Conservation (phyloP, 1,140 invertebrate species). For the Drosophila tsacasi region DNA sequence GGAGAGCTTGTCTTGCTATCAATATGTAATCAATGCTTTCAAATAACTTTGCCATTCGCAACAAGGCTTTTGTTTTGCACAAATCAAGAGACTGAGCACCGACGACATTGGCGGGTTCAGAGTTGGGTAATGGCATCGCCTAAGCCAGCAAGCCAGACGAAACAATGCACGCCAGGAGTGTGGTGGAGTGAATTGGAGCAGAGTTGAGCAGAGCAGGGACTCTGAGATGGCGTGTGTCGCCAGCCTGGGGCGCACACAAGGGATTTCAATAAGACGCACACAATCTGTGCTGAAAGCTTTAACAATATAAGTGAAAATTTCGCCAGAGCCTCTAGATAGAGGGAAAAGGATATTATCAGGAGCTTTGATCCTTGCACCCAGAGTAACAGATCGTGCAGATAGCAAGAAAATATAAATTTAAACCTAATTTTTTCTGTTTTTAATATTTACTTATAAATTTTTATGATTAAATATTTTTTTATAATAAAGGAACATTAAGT, state of each 20-base stretch:
- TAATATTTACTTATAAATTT: too few relatives aligned
- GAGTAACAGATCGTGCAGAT: neutral
- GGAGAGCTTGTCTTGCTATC: constrained; percentile 37
- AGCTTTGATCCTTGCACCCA: neutral
- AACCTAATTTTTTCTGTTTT: too few relatives aligned
- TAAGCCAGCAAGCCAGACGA: constrained; percentile 37
- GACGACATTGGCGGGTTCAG: neutral
- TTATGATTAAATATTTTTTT: too few relatives aligned
- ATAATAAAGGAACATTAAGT: too few relatives aligned
- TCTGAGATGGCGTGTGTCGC: constrained; percentile 28
- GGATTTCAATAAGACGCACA: constrained; percentile 79
- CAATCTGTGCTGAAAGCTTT: constrained; percentile 81
- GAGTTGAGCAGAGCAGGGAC: constrained; percentile 3
- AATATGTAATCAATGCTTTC: constrained; percentile 79
- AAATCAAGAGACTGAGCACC: constrained; percentile 57
- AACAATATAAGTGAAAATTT: constrained; percentile 81
- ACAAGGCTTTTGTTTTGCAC: constrained; percentile 75
- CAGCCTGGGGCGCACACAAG: constrained; percentile 64
- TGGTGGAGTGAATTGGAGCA: neutral
- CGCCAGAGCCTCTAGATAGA: constrained; percentile 46
- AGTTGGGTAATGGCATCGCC: constrained; percentile 50
- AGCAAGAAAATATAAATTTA: neutral
- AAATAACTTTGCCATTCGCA: constrained; percentile 77
- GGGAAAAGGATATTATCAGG: constrained; percentile 65
- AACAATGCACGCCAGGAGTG: constrained; percentile 50